Evolutionary conservation across 2,888 invertebrate genomes (phyloP).

Genomic region (Terebella lapidaria): DNA sequence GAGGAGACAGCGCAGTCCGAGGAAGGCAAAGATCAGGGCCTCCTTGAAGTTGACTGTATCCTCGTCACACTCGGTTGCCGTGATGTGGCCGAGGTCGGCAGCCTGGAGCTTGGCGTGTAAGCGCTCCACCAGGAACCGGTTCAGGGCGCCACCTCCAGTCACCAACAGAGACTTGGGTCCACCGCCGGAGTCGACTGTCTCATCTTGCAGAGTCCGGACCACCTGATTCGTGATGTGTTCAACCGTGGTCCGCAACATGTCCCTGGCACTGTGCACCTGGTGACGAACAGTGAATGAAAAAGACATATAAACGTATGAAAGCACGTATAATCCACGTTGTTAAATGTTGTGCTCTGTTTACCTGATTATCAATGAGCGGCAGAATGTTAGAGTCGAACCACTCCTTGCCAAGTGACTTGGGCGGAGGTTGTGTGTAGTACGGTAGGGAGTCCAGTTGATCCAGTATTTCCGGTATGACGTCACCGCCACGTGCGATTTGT

Average conservation of each 20-base stretch:
- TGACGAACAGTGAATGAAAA: no score
- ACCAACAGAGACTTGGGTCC: constrained; percentile 27
- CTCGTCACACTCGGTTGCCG: constrained; percentile 30
- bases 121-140: constrained; percentile 33
- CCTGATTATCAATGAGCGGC: constrained; percentile 36
- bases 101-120: constrained; percentile 14
- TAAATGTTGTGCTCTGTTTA: background rate
- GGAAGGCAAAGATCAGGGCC: constrained; percentile 41
- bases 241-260: constrained; percentile 36
- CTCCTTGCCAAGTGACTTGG: constrained; percentile 41
- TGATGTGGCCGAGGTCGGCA: constrained; percentile 19
- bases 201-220: constrained; percentile 17
- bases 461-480: constrained; percentile 29
- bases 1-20: constrained; percentile 39
- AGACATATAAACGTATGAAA: background rate
- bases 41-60: constrained; percentile 44
- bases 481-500: constrained; percentile 31
- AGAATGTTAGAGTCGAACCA: constrained; percentile 36
- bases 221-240: constrained; percentile 38
- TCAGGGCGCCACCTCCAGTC: constrained; percentile 47
- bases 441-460: constrained; percentile 30
- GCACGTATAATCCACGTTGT: background rate
- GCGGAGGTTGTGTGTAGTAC: constrained; percentile 35
- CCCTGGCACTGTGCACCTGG: constrained; percentile 18
- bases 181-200: background rate